phyloP scores from a whole-genome alignment of 2,113 vertebrate genomes.

The human (Homo sapiens) region DNA sequence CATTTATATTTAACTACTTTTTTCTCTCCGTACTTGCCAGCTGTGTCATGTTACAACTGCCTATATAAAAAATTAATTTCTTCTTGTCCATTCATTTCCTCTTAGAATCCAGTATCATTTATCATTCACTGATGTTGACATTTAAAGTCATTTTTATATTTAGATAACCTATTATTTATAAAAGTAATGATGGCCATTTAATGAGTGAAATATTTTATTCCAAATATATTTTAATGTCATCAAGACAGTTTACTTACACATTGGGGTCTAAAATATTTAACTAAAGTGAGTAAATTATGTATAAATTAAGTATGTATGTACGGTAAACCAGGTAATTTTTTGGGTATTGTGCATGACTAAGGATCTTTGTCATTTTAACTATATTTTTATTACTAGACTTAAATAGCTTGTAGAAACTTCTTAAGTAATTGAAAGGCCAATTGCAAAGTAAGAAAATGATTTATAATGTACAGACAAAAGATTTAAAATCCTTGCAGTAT shows the following conservation, averaged over 20 bases:
- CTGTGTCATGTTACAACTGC: slow-evolving; percentile 56
- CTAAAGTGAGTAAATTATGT: slow-evolving; percentile 24
- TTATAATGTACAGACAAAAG: background rate
- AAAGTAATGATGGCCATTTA: background rate
- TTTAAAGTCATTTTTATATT: slow-evolving; percentile 53
- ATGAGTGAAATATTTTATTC: slow-evolving; percentile 1
- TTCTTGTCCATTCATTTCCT: slow-evolving; percentile 66
- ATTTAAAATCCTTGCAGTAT: background rate
- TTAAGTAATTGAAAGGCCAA: background rate
- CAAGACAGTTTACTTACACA: background rate
- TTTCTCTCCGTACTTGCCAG: background rate
- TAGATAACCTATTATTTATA: slow-evolving; percentile 53
- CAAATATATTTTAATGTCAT: slow-evolving; percentile 62
- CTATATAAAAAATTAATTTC: slow-evolving; percentile 63
- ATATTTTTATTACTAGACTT: slow-evolving; percentile 9
- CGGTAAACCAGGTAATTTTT: background rate
- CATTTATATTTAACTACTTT: slow-evolving; percentile 11
- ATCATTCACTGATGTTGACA: slow-evolving; percentile 56
- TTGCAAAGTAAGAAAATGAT: slow-evolving; percentile 18
- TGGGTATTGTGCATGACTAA: background rate
- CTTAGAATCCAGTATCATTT: background rate
- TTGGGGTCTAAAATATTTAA: slow-evolving; percentile 7
- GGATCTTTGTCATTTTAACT: slow-evolving; percentile 18
- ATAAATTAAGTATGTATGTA: background rate
- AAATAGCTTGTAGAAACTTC: background rate